Evolutionary conservation across 2,888 invertebrate species (phyloP).

Genomic region (Polia nebulosa): DNA sequence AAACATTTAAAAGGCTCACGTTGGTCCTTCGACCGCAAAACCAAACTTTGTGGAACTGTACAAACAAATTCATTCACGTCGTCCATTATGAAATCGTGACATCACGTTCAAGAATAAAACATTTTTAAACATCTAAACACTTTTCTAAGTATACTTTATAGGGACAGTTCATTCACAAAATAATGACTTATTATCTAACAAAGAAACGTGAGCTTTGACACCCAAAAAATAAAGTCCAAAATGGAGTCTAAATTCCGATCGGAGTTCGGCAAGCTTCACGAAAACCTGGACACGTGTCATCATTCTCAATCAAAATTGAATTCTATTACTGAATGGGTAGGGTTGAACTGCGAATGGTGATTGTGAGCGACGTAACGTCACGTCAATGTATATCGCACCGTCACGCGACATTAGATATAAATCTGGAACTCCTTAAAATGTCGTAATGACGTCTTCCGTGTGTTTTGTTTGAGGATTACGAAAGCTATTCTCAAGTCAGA

Average conservation of each 20-base stretch:
- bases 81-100: conserved; percentile 70
- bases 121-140: conserved; percentile 68
- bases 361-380: conserved; percentile 52
- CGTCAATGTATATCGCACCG: conserved; percentile 80
- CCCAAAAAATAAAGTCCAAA: conserved; percentile 34
- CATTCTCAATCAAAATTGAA: conserved; percentile 50
- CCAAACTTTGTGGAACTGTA: conserved; percentile 55
- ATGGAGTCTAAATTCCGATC: conserved; percentile 6
- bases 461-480: conserved; percentile 63
- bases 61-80: conserved; percentile 70
- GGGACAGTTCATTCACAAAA: conserved; percentile 63
- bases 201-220: conserved; percentile 16
- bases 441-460: conserved; percentile 80
- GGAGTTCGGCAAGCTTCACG: conserved; percentile 25
- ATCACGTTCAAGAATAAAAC: conserved; percentile 70
- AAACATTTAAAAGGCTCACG: conserved; percentile 21
- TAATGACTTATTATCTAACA: conserved; percentile 36
- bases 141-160: conserved; percentile 57
- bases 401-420: conserved; percentile 88
- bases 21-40: conserved; percentile 34
- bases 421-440: conserved; percentile 87
- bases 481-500: conserved; percentile 47
- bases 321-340: conserved; percentile 49
- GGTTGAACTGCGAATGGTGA: conserved; percentile 32
- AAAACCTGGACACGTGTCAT: conserved; percentile 47